These are phyloP conservation scores for Molossus molossus DNA, from an alignment of 2,797 vertebrate genomes.

Conservation along the genomic window DNA sequence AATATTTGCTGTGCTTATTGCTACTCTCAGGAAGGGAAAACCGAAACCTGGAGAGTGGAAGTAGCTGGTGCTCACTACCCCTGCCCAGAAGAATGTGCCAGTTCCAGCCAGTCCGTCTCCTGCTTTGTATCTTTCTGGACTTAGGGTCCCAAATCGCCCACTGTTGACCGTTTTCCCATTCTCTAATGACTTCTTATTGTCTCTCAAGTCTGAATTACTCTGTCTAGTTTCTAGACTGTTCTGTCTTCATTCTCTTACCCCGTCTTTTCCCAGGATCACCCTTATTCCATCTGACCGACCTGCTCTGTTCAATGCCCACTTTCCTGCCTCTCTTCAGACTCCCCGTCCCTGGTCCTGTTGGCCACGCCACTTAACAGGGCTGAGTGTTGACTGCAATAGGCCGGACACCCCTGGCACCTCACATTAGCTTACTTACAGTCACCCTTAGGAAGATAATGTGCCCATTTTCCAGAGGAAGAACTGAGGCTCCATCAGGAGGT, in stretches of 20 bases:
- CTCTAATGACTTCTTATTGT: background rate
- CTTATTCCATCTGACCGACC: background rate
- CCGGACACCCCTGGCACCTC: background rate
- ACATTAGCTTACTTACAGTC: background rate
- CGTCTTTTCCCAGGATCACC: background rate
- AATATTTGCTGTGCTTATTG: background rate
- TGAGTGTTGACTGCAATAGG: background rate
- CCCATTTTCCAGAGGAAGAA: background rate
- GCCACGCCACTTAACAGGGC: background rate
- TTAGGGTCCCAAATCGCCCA: background rate
- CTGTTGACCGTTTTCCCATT: background rate
- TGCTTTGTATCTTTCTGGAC: background rate
- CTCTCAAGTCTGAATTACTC: background rate
- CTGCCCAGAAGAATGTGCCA: background rate
- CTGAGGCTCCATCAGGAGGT: background rate
- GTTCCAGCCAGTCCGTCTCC: background rate
- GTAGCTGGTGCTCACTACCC: background rate
- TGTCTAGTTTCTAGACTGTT: background rate
- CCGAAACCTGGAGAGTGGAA: background rate
- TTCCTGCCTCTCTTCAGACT: background rate
- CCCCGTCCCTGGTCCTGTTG: background rate
- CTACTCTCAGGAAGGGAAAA: background rate
- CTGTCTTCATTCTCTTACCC: background rate
- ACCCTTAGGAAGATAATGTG: background rate
- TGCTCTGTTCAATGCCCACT: background rate